Conservation (phyloP, 2,888 invertebrate genomes). For the Erannis defoliaria region DNA sequence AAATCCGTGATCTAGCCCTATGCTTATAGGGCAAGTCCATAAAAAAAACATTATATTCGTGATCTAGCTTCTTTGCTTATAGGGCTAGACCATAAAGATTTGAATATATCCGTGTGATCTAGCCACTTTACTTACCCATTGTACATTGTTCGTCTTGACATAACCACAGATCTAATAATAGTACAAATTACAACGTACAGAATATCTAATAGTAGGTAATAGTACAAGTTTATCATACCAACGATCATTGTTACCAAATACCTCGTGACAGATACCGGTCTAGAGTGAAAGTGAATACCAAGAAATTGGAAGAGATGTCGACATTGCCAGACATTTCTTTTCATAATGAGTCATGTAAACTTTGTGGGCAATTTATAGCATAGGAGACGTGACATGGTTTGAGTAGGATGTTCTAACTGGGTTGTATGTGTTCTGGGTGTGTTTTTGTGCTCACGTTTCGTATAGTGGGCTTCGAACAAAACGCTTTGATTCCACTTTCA, state of each 20-base stretch:
- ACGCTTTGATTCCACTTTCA: too few species aligned
- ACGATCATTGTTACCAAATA: conserved; percentile 22
- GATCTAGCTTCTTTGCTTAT: too few species aligned
- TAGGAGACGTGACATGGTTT: conserved; percentile 4
- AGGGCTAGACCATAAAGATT: too few species aligned
- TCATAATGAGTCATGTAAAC: conserved; percentile 32
- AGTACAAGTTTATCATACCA: conserved; percentile 2
- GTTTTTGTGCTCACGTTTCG: too few species aligned
- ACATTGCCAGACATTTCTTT: conserved; percentile 31
- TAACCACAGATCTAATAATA: too few species aligned
- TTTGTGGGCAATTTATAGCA: conserved; percentile 1
- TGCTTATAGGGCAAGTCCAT: too few species aligned
- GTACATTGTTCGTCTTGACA: too few species aligned
- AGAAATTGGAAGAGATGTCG: conserved; percentile 9
- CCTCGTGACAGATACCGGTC: conserved; percentile 2
- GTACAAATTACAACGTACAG: not conserved
- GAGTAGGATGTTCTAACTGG: conserved; percentile 10
- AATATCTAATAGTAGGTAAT: not conserved
- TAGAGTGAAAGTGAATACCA: conserved; percentile 32
- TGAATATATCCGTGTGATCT: too few species aligned
- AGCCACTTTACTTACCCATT: too few species aligned
- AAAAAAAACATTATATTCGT: too few species aligned
- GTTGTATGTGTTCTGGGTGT: not conserved
- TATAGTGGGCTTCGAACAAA: too few species aligned
- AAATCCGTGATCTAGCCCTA: too few species aligned